phyloP scores from a whole-genome alignment of 2,797 vertebrate species.

The Clamator glandarius region DNA sequence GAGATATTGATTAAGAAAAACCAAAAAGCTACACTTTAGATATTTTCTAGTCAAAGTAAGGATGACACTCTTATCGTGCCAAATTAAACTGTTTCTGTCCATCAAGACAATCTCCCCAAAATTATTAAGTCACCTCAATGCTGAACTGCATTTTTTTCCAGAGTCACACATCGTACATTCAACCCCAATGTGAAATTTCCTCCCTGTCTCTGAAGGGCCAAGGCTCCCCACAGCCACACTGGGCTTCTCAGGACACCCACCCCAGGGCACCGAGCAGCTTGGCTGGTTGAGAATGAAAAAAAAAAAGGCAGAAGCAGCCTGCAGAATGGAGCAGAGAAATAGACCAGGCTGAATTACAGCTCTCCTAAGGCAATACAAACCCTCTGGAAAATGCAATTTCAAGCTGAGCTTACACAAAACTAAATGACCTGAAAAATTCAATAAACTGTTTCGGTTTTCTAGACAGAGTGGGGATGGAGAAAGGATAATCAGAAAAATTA shows the following conservation, averaged over 20 bases:
- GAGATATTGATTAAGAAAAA: neutral
- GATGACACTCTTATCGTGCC: neutral
- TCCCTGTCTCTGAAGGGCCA: neutral
- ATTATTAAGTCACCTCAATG: neutral
- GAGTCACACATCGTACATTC: neutral
- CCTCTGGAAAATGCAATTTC: constrained; percentile 47
- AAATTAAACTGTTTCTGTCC: neutral
- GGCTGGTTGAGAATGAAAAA: neutral
- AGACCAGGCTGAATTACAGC: constrained; percentile 30
- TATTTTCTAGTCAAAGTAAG: neutral
- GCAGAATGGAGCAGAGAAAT: neutral
- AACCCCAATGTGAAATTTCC: neutral
- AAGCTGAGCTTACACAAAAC: constrained; percentile 41
- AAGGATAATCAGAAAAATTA: constrained; percentile 35
- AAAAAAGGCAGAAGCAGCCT: neutral
- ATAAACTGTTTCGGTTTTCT: constrained; percentile 51
- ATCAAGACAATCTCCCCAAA: neutral
- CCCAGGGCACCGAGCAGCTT: neutral
- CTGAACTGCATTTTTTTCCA: neutral
- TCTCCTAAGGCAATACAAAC: constrained; percentile 35
- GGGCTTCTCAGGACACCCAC: neutral
- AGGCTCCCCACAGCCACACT: neutral
- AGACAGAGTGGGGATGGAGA: neutral
- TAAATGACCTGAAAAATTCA: constrained; percentile 67
- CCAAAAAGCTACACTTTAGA: neutral